Base-by-base conservation (phyloP, 1,140 invertebrate species). In the Portunus trituberculatus region DNA sequence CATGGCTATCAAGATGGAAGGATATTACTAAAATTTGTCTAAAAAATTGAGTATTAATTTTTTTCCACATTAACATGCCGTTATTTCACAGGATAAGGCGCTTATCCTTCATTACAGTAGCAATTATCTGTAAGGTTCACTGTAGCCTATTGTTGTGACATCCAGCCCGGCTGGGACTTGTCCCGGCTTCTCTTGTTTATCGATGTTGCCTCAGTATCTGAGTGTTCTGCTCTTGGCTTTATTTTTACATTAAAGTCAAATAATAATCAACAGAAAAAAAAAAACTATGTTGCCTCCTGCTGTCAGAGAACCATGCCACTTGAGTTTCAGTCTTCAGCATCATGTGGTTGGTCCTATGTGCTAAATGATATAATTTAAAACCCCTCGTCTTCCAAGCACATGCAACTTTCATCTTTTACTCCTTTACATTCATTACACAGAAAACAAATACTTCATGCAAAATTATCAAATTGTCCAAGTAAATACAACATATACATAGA, bases 351-450 rank as follows among this genome's bases (percentile, higher is more conserved):
- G 92, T 95, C 67, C 29, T 91, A 89, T 95, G 94, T 95, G 94
- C 94, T 52, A 95, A 92, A 92, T 95, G n/a, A 92, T 92, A 32
- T 95, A 89, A 92, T 88, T 28, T 86, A 76, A 92, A 87, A 87
- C 8, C 91, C 88, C 91, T 93, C 83, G 94, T 95, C 94, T 95
- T 95, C 94, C 94, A 95, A 95, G 94, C 94, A 95, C 94, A 95
- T 95, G 94, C 67, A 46, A 76, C 84, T 82, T 86, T 52, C 89
- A 91, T 67, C 83, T 46, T 86, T 88, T 88, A 89, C 82, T 95
- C 76, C 39, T 59, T 59, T 16, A 88, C 94, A 46, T 84, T 48
- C 67, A 76, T n/a, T 76, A n/a, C 16, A 25, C n/a, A n/a, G 20
- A 76, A 20, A 25, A 76, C 12, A 76, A 76, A 76, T 76, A 76